phyloP scores from a whole-genome alignment of 1,140 invertebrate genomes.

The Psilanteris sp. region DNA sequence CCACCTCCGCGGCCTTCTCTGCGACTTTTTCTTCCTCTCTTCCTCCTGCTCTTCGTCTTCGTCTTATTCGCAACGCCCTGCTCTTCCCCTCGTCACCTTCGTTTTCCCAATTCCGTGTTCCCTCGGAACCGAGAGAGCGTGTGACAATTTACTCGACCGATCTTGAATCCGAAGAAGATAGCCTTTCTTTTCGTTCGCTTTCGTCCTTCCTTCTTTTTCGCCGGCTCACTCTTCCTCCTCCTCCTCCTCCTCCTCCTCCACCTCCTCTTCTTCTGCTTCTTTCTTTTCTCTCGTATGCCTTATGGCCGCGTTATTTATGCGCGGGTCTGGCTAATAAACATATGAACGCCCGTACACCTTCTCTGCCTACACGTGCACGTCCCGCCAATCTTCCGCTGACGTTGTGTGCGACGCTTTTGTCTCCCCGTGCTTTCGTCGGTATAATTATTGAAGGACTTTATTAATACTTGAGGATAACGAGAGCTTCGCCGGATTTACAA shows the following conservation, averaged over 20 bases:
- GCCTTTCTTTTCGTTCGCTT: conserved; percentile 38
- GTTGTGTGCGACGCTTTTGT: conserved; percentile 47
- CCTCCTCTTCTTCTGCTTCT: conserved; percentile 41
- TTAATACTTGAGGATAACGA: conserved; percentile 51
- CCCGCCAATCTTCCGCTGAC: conserved; percentile 38
- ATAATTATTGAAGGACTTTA: conserved; percentile 52
- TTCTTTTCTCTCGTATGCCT: conserved; percentile 70
- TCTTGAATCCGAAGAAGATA: conserved; percentile 59
- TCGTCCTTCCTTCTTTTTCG: conserved; percentile 29
- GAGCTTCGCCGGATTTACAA: conserved; percentile 35
- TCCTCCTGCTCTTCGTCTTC: conserved; percentile 11
- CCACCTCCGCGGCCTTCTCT: conserved; percentile 61
- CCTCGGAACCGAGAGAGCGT: conserved; percentile 74
- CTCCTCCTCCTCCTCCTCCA: no score
- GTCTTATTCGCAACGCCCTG: no score
- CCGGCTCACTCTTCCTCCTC: no score
- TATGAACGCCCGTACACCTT: conserved; percentile 78
- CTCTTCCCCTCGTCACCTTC: conserved; percentile 30
- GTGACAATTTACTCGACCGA: conserved; percentile 80
- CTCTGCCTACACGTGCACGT: conserved; percentile 66
- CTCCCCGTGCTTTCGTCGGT: conserved; percentile 27
- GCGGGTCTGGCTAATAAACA: conserved; percentile 79
- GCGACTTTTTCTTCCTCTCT: conserved; percentile 41
- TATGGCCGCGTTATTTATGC: conserved; percentile 80
- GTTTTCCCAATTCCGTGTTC: conserved; percentile 69